A percentile compares a stretch with the other conserved stretches of the same genome.
Evolutionary conservation across 2,113 vertebrate genomes (phyloP).

Genomic region (Phycodurus eques): DNA sequence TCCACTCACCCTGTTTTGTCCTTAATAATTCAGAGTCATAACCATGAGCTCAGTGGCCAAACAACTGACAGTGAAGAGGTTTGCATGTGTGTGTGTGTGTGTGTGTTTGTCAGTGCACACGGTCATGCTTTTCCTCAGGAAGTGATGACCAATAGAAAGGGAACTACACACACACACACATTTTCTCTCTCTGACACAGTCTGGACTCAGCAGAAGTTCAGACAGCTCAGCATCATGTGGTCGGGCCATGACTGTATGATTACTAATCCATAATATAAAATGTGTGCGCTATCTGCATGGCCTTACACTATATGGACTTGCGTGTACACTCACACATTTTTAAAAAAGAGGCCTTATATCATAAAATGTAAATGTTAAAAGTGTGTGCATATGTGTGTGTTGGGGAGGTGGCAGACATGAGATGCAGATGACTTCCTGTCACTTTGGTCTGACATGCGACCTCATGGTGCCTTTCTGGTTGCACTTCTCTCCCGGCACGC

Average conservation of each 20-base stretch:
- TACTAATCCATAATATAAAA: not conserved
- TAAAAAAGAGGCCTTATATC: not conserved
- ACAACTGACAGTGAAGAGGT: slow-evolving; percentile 31
- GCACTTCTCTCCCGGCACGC: slow-evolving; percentile 67
- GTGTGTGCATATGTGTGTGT: slow-evolving; percentile 17
- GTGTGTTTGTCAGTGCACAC: slow-evolving; percentile 17
- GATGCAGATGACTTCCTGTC: slow-evolving; percentile 78
- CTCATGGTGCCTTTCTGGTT: slow-evolving; percentile 63
- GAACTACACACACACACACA: slow-evolving; percentile 67
- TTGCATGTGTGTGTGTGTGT: slow-evolving; percentile 25
- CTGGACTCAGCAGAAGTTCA: slow-evolving; percentile 72
- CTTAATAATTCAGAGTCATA: slow-evolving; percentile 13
- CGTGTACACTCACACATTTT: not conserved
- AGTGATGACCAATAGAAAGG: slow-evolving; percentile 69
- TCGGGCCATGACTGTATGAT: slow-evolving; percentile 18
- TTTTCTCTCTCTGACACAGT: slow-evolving; percentile 55
- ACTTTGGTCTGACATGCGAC: slow-evolving; percentile 60
- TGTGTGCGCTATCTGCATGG: not conserved
- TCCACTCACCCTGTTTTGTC: slow-evolving; percentile 45
- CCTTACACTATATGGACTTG: not conserved
- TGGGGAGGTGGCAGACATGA: slow-evolving; percentile 66
- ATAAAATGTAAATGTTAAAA: not conserved
- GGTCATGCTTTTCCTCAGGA: slow-evolving; percentile 71
- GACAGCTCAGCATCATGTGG: slow-evolving; percentile 76
- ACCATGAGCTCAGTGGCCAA: slow-evolving; percentile 30